Evolutionary conservation across 2,113 vertebrate genomes (phyloP).

Genomic region (Daboia siamensis): DNA sequence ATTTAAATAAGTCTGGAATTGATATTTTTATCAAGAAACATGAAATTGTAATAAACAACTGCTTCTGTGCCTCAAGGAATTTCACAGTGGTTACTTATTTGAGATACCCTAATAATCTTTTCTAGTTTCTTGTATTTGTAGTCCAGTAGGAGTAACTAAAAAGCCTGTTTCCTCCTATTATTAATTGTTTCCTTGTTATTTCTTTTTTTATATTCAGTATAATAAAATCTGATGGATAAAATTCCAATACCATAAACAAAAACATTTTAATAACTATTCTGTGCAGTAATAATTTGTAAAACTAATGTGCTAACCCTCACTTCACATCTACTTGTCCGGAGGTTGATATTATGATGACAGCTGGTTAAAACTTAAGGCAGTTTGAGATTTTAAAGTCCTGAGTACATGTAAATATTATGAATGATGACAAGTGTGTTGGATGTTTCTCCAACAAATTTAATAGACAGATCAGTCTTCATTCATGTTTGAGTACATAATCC

Average conservation of each 20-base stretch:
- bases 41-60: not conserved
- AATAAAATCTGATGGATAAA: not conserved
- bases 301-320: constrained; percentile 69
- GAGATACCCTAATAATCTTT: not conserved
- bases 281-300: constrained; percentile 57
- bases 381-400: constrained; percentile 75
- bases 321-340: constrained; percentile 77
- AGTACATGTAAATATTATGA: constrained; percentile 80
- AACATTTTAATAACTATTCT: constrained; percentile 36
- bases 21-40: not conserved
- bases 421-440: constrained; percentile 67
- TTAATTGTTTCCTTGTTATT: not conserved
- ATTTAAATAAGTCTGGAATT: not conserved
- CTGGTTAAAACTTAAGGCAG: constrained; percentile 73
- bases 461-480: constrained; percentile 42
- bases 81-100: not conserved
- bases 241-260: not conserved
- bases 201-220: not conserved
- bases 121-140: not conserved
- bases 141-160: not conserved
- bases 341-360: constrained; percentile 77
- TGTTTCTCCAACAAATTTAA: constrained; percentile 62
- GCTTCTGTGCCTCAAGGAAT: not conserved
- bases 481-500: constrained; percentile 44
- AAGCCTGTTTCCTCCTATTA: not conserved